Evolutionary conservation across 2,888 invertebrate species (phyloP).

Genomic region (Alitta virens): DNA sequence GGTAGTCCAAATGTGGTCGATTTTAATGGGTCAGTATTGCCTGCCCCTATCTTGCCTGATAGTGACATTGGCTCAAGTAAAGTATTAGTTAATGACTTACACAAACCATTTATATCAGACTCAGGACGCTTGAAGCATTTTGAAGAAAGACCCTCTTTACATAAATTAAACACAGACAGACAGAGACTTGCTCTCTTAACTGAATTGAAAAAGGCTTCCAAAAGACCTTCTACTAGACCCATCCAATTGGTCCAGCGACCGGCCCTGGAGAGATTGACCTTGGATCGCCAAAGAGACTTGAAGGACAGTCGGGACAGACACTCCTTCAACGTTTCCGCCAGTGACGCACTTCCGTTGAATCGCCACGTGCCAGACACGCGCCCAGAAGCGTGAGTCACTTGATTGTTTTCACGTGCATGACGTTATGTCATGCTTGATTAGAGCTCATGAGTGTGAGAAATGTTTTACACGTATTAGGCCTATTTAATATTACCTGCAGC

Average conservation of each 20-base stretch:
- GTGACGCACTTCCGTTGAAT: constrained; percentile 11
- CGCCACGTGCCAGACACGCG: constrained; percentile 13
- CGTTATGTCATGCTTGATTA: no score
- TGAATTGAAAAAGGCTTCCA: neutral
- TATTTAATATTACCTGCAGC: no score
- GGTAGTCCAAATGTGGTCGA: neutral
- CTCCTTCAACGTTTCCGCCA: constrained; percentile 18
- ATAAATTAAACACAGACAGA: neutral
- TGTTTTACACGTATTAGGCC: neutral
- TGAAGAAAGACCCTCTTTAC: no score
- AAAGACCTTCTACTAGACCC: neutral
- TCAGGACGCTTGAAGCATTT: neutral
- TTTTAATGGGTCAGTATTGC: no score
- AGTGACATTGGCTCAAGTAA: neutral
- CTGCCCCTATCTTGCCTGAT: neutral
- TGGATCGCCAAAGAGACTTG: constrained; percentile 5
- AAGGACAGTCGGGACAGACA: constrained; percentile 15
- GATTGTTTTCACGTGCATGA: neutral
- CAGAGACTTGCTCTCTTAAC: neutral
- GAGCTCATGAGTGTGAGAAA: neutral
- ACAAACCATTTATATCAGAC: neutral
- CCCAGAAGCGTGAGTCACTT: constrained; percentile 6
- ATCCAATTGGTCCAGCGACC: neutral
- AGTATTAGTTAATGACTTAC: neutral
- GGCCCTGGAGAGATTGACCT: neutral